Evolutionary conservation across 2,888 invertebrate species (phyloP).

Genomic region (Drosophila histrio): DNA sequence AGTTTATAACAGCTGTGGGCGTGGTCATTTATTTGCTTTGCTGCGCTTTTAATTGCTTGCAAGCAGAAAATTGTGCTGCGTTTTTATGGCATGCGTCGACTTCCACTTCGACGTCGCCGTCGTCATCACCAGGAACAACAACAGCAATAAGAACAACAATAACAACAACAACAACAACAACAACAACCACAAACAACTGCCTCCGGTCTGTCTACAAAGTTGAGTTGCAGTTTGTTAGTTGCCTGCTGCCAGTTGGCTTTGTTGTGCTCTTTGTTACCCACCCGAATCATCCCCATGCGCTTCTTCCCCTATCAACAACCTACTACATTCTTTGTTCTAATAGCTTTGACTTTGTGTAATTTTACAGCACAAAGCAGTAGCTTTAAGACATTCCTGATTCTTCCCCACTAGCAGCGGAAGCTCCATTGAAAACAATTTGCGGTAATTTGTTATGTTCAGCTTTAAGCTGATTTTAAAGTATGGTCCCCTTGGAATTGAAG

Average conservation of each 20-base stretch:
- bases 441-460: slow-evolving; percentile 28
- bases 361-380: slow-evolving; percentile 51
- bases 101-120: slow-evolving; percentile 25
- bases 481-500: neutral
- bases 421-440: slow-evolving; percentile 22
- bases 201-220: slow-evolving; percentile 75
- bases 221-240: slow-evolving; percentile 73
- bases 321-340: slow-evolving; percentile 62
- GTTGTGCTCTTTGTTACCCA: slow-evolving; percentile 23
- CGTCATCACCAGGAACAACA: slow-evolving; percentile 21
- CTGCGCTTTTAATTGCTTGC: slow-evolving; percentile 78
- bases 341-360: slow-evolving; percentile 62
- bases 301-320: neutral
- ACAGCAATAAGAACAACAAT: slow-evolving; percentile 19
- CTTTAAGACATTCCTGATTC: slow-evolving; percentile 39
- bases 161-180: slow-evolving; percentile 8
- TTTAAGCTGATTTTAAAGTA: slow-evolving; percentile 25
- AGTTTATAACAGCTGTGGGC: slow-evolving; percentile 54
- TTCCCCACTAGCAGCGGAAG: slow-evolving; percentile 4
- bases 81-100: slow-evolving; percentile 66
- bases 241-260: slow-evolving; percentile 45
- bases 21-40: slow-evolving; percentile 66
- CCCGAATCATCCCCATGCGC: neutral
- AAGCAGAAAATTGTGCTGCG: slow-evolving; percentile 48
- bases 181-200: slow-evolving; percentile 45